Percentiles rank a stretch among this genome's conserved stretches.
Evolutionary conservation across 2,797 vertebrate genomes (phyloP).

Genomic region (Nothura maculosa): DNA sequence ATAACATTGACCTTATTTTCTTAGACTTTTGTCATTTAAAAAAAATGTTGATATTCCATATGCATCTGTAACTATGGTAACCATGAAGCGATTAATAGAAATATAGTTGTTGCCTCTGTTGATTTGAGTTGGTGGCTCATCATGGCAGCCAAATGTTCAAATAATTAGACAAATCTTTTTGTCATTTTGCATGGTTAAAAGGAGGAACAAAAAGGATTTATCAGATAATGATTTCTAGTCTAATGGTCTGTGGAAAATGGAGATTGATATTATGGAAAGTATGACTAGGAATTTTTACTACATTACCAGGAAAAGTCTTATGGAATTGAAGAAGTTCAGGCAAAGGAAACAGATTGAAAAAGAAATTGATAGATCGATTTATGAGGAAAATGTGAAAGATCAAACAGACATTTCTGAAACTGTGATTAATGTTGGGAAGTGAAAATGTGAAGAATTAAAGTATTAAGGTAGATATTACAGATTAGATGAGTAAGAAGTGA

Average conservation of each 20-base stretch:
- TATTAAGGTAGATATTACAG: background rate
- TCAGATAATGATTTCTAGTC: background rate
- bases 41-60: background rate
- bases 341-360: background rate
- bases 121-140: background rate
- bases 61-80: constrained; percentile 18
- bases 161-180: background rate
- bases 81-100: background rate
- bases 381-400: background rate
- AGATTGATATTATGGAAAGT: background rate
- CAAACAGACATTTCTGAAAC: background rate
- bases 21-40: background rate
- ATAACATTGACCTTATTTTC: background rate
- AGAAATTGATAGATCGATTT: background rate
- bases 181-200: background rate
- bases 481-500: background rate
- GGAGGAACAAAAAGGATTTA: background rate
- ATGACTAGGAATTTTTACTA: background rate
- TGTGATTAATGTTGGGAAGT: background rate
- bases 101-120: background rate
- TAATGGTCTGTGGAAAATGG: background rate
- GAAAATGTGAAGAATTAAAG: background rate
- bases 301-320: background rate
- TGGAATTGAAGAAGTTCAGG: background rate
- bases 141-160: background rate